These are phyloP conservation scores for Aphidoletes aphidimyza DNA, from an alignment of 2,888 invertebrate genomes.

Conservation along the genomic window DNA sequence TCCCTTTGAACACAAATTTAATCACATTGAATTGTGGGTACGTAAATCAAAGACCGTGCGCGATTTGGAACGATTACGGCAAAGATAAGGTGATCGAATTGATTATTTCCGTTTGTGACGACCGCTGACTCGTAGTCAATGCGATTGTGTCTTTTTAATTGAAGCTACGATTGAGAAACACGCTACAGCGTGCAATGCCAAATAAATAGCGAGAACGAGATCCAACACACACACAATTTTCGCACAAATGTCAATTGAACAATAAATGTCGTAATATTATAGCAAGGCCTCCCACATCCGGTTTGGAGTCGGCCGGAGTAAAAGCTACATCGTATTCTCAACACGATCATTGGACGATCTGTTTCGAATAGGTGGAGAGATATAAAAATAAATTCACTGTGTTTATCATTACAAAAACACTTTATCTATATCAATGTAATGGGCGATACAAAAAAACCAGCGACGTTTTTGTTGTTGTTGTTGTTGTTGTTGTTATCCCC, in stretches of 20 bases:
- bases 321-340: not conserved
- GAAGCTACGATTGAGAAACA: not conserved
- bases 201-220: too few relatives aligned
- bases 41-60: conserved; percentile 28
- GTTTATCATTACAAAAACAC: too few relatives aligned
- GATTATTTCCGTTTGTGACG: conserved; percentile 17
- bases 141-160: not conserved
- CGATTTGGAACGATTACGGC: not conserved
- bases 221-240: not conserved
- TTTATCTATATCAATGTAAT: too few relatives aligned
- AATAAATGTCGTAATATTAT: not conserved
- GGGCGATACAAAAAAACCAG: too few relatives aligned
- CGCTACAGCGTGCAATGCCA: too few relatives aligned
- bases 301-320: too few relatives aligned
- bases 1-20: not conserved
- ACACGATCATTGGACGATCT: conserved; percentile 41
- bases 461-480: too few relatives aligned
- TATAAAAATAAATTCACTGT: too few relatives aligned
- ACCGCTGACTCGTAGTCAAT: too few relatives aligned
- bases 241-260: not conserved
- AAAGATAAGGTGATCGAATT: conserved; percentile 51
- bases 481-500: too few relatives aligned
- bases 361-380: conserved; percentile 37
- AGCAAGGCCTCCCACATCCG: conserved; percentile 52
- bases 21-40: not conserved